Evolutionary conservation across 2,113 vertebrate genomes (phyloP).

Genomic region (Ascaphus truei): DNA sequence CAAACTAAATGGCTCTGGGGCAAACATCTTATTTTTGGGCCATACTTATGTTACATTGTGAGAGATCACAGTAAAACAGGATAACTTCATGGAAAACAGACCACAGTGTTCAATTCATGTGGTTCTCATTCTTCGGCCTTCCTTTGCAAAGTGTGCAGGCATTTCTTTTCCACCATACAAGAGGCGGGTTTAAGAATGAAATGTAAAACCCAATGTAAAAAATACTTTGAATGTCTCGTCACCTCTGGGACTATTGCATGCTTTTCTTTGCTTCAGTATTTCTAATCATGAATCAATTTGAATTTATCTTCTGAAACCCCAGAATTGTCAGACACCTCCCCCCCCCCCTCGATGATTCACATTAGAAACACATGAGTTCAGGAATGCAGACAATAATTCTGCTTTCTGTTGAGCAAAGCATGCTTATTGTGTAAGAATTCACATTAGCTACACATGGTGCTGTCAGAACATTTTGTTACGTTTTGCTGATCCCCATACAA

Average conservation of each 20-base stretch:
- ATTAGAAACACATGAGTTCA: slow-evolving; percentile 19
- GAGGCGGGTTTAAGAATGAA: no score
- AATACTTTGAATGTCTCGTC: no score
- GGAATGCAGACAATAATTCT: slow-evolving; percentile 24
- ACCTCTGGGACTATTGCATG: background rate
- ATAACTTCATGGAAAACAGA: slow-evolving; percentile 7
- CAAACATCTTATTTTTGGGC: no score
- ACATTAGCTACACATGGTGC: background rate
- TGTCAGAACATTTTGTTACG: no score
- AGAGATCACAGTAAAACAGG: background rate
- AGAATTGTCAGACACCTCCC: background rate
- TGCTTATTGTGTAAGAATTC: slow-evolving; percentile 22
- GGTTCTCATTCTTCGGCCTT: background rate
- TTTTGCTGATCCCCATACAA: no score
- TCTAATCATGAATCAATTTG: background rate
- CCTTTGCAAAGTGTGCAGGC: background rate
- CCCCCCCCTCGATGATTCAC: background rate
- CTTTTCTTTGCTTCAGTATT: background rate
- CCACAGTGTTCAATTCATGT: background rate
- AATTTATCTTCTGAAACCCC: slow-evolving; percentile 17
- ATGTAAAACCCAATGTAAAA: no score
- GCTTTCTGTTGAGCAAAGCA: slow-evolving; percentile 1
- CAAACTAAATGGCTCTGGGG: no score
- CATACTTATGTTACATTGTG: slow-evolving; percentile 12
- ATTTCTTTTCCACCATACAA: background rate